Evolutionary conservation across 2,113 vertebrate species (phyloP).

Genomic region (Erinaceus europaeus): DNA sequence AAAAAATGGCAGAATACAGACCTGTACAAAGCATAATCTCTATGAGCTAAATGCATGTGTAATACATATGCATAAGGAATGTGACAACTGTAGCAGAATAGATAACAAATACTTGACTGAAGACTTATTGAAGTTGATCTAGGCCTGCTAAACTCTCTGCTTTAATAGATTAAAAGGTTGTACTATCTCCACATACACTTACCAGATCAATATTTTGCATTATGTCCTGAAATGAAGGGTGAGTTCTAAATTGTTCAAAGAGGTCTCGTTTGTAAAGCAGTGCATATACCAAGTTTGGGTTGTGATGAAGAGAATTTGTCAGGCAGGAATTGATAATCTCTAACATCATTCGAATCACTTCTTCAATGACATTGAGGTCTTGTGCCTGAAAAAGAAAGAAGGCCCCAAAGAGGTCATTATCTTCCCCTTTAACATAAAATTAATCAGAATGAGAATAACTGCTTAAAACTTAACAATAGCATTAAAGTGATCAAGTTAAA

Average conservation of each 20-base stretch:
- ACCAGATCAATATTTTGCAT: constrained; percentile 99
- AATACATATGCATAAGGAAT: neutral
- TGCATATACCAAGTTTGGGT: constrained; percentile 96
- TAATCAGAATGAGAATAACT: neutral
- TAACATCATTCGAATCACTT: constrained; percentile 99
- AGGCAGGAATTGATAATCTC: constrained; percentile 99
- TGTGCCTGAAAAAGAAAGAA: constrained; percentile 88
- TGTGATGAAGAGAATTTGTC: constrained; percentile 95
- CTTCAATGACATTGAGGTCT: constrained; percentile 97
- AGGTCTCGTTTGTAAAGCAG: constrained; percentile 98
- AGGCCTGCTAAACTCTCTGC: neutral
- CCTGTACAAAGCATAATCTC: neutral
- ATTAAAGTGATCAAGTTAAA: neutral
- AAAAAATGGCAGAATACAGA: constrained; percentile 7
- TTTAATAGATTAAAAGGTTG: neutral
- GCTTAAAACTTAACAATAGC: neutral
- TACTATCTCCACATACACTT: constrained; percentile 60
- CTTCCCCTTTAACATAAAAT: neutral
- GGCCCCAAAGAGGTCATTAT: constrained; percentile 21
- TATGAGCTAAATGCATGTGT: neutral
- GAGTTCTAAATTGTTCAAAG: constrained; percentile 95
- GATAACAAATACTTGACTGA: neutral
- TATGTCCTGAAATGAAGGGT: constrained; percentile 98
- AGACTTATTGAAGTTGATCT: neutral
- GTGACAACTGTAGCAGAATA: accelerated